Evolutionary conservation across 2,113 vertebrate genomes (phyloP).

Genomic region (Thermophis baileyi): DNA sequence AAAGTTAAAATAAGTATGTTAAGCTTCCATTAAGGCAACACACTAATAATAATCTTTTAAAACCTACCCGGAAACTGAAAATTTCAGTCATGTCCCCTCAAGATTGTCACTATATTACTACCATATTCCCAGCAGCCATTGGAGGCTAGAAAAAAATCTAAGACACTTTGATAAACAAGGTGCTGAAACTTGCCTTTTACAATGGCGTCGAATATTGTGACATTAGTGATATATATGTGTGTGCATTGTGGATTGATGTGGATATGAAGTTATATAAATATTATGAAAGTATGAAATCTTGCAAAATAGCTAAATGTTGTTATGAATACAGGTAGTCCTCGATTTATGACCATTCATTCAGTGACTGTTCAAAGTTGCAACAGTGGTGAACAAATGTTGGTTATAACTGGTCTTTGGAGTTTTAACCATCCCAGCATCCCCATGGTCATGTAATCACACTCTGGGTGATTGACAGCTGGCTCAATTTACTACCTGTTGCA

Average conservation of each 20-base stretch:
- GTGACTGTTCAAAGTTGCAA: not conserved
- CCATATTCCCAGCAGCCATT: not conserved
- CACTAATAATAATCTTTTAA: not conserved
- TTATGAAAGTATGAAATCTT: not conserved
- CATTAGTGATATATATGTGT: not conserved
- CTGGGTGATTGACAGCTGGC: not conserved
- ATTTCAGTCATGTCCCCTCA: not conserved
- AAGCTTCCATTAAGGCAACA: not conserved
- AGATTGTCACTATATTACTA: not conserved
- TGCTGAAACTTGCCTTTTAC: not conserved
- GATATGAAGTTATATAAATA: not conserved
- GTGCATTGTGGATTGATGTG: not conserved
- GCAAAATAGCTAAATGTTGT: not conserved
- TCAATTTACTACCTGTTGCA: not conserved
- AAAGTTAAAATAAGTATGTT: not conserved
- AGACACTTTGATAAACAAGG: not conserved
- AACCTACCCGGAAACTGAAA: not conserved
- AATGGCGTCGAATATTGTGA: not conserved
- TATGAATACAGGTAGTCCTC: not conserved
- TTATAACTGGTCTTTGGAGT: not conserved
- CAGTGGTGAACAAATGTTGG: not conserved
- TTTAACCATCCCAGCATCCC: not conserved
- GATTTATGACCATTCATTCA: not conserved
- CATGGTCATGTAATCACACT: not conserved
- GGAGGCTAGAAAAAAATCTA: not conserved